Conservation (phyloP, 2,888 invertebrate species). For the Malthinus flaveolus region DNA sequence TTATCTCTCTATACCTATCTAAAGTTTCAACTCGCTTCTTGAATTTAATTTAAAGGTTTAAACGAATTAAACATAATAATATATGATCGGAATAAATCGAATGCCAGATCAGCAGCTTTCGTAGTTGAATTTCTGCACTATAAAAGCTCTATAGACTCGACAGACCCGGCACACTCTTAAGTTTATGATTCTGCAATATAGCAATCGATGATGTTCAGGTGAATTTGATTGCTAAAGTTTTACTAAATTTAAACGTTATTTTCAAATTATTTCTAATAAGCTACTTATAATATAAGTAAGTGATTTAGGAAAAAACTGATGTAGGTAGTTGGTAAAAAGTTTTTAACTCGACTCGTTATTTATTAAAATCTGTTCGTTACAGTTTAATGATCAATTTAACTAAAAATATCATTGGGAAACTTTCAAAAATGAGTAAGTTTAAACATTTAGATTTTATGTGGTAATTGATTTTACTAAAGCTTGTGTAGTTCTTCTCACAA, state of each 20-base stretch:
- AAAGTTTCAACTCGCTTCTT: not conserved
- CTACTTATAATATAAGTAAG: no score
- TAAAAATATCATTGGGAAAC: no score
- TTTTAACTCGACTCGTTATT: no score
- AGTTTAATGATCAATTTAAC: no score
- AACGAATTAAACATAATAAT: slow-evolving; percentile 6
- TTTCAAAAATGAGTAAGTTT: no score
- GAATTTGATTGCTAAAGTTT: slow-evolving; percentile 5
- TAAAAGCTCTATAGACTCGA: slow-evolving; percentile 5
- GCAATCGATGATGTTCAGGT: slow-evolving; percentile 7
- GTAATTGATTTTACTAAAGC: no score
- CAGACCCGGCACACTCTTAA: not conserved
- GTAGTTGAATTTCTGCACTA: slow-evolving; percentile 1
- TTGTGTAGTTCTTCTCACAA: no score
- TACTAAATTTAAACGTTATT: slow-evolving; percentile 1
- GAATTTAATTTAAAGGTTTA: not conserved
- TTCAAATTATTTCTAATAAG: not conserved
- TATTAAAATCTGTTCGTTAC: no score
- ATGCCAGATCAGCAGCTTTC: slow-evolving; percentile 5
- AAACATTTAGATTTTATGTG: no score
- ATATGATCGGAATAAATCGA: slow-evolving; percentile 3
- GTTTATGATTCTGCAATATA: slow-evolving; percentile 7
- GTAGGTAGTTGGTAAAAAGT: no score
- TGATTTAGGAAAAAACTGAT: no score
- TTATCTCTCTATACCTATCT: no score